Base-by-base conservation (phyloP, 2,113 vertebrate species). In the Pseudorectes ferrugineus region DNA sequence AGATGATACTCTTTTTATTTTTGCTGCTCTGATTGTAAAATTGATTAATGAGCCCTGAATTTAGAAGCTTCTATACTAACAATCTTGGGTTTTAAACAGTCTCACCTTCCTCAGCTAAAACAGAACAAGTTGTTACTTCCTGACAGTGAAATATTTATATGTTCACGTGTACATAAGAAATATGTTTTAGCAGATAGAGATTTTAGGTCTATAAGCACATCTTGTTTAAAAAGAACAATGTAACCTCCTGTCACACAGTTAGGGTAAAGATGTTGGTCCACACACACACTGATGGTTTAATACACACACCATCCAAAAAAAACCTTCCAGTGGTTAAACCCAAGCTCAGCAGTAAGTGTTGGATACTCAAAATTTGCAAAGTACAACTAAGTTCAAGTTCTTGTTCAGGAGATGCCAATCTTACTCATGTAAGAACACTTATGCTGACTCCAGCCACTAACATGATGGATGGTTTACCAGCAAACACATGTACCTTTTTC, bases 1-100 rank as follows among this genome's bases (percentile, higher is more conserved):
- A 88, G 68, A 80, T 74, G 76, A 93, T 66, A 92, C 38, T 36
- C 40, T 86, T 92, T 43, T 83, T 68, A 87, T 76, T 93, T 94
- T 75, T 93, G 89, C 70, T 72, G 55, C 54, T 94, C 72, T 97
- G 92, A 96, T 77, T 83, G 73, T 91, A 87, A 92, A 93, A 92
- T 65, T 95, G 94, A 93, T 96, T 96, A 94, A 96, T 45, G 79
- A 96, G 51, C 55, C 70, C 54, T 72, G 84, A 87, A 95, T 93
- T 88, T 90, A 91, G 80, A 95, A 83, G 63, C 54, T 55, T 74
- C 71, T 78, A n/a, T 33, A 88, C 79, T 66, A 91, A 96, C 25
- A 85, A 65, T 82, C 45, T 61, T 36, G 52, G 4, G 10, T 79
- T 93, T 93, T 74, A 76, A 93, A 70, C 51, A 87, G 61, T 46